phyloP scores from a whole-genome alignment of 2,797 vertebrate genomes.

The Anabas testudineus region DNA sequence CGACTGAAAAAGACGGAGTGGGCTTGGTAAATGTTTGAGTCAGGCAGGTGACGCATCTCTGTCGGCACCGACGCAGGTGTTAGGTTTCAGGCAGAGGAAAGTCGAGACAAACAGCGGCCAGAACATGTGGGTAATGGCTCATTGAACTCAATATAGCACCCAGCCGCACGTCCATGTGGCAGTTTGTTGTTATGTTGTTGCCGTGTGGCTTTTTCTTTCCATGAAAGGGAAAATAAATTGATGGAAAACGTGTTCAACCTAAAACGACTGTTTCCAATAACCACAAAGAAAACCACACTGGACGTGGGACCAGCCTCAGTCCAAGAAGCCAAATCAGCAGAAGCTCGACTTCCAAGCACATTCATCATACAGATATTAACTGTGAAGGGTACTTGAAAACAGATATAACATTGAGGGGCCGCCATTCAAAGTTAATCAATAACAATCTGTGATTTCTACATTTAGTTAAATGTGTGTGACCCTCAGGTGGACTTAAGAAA shows the following conservation, averaged over 20 bases:
- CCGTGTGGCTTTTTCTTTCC: not conserved
- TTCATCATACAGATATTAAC: no score
- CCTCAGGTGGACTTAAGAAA: no score
- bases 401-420: no score
- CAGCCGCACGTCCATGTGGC: not conserved
- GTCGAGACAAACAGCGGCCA: slow-evolving; percentile 19
- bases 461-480: no score
- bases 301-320: no score
- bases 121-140: slow-evolving; percentile 10
- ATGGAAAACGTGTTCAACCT: not conserved
- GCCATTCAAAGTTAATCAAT: no score
- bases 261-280: no score
- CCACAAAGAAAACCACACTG: no score
- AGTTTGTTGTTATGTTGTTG: slow-evolving; percentile 17
- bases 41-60: slow-evolving; percentile 67
- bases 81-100: slow-evolving; percentile 54
- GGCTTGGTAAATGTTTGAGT: slow-evolving; percentile 21
- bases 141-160: not conserved
- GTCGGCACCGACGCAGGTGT: slow-evolving; percentile 49
- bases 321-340: no score
- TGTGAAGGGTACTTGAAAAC: no score
- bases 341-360: no score
- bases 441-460: no score
- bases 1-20: not conserved
- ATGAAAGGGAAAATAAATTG: not conserved